Conservation (phyloP, 2,888 invertebrate species). For the Erebia palarica region DNA sequence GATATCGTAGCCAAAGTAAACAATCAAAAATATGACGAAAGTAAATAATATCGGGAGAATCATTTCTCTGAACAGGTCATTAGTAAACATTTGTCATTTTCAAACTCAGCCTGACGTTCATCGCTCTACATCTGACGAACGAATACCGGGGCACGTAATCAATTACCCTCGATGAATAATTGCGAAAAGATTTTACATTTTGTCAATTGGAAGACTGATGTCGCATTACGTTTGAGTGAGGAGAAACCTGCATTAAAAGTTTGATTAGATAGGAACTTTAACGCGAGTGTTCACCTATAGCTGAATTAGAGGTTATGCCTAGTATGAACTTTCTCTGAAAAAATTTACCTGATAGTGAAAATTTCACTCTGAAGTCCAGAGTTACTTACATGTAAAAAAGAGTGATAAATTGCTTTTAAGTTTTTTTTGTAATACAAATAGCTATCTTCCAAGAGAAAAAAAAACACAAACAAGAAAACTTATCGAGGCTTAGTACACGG, state of each 20-base stretch:
- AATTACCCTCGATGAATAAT: slow-evolving; percentile 48
- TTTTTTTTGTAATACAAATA: too few relatives aligned
- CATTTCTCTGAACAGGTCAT: slow-evolving; percentile 43
- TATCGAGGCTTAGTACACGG: too few relatives aligned
- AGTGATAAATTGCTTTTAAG: too few relatives aligned
- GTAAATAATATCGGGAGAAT: slow-evolving; percentile 6
- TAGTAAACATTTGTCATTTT: slow-evolving; percentile 79
- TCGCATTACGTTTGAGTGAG: slow-evolving; percentile 7
- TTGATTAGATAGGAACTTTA: not conserved
- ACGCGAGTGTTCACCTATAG: not conserved
- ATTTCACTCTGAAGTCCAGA: too few relatives aligned
- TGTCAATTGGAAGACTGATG: slow-evolving; percentile 20
- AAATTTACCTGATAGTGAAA: too few relatives aligned
- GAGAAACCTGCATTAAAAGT: not conserved
- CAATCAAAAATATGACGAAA: not conserved
- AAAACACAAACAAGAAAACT: too few relatives aligned
- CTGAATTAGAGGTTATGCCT: too few relatives aligned
- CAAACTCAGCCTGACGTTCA: slow-evolving; percentile 74
- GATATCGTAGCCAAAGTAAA: not conserved
- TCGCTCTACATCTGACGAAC: slow-evolving; percentile 75
- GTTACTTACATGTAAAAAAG: too few relatives aligned
- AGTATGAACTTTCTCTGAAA: too few relatives aligned
- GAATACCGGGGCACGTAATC: slow-evolving; percentile 69
- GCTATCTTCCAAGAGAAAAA: too few relatives aligned
- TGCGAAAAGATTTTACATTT: slow-evolving; percentile 23